phyloP scores from a whole-genome alignment of 2,888 invertebrate genomes.

The Coelogynopora nodosa region DNA sequence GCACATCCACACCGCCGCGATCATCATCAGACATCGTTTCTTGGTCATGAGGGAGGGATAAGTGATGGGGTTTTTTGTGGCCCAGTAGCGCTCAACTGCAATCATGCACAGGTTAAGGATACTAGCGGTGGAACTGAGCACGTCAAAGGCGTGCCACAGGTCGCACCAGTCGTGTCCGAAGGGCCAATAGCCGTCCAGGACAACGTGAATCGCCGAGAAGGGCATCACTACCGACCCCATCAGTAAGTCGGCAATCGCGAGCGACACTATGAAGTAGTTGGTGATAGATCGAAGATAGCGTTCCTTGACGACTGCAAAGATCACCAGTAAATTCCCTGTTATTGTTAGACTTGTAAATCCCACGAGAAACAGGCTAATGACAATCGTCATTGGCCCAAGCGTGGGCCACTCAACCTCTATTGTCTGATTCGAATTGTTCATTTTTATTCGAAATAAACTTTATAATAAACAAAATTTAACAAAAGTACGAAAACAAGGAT shows the following conservation, averaged over 20 bases:
- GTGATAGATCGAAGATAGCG: conserved; percentile 44
- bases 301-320: conserved; percentile 44
- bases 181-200: conserved; percentile 69
- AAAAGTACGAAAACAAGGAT: no score
- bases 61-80: conserved; percentile 95
- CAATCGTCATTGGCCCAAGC: neutral
- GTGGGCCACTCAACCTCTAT: neutral
- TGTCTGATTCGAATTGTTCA: no score
- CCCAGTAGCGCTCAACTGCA: conserved; percentile 93
- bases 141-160: conserved; percentile 92
- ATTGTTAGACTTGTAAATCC: conserved; percentile 32
- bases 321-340: conserved; percentile 41
- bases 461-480: no score
- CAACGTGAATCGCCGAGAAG: conserved; percentile 49
- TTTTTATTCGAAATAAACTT: no score
- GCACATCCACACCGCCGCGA: conserved; percentile 90
- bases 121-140: conserved; percentile 91
- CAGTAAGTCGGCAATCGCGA: conserved; percentile 45
- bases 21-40: conserved; percentile 77
- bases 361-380: conserved; percentile 10
- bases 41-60: conserved; percentile 89
- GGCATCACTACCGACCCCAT: conserved; percentile 46
- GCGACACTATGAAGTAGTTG: conserved; percentile 46
- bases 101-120: conserved; percentile 95
- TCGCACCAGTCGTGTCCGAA: conserved; percentile 95